Evolutionary conservation across 2,888 invertebrate species (phyloP), one percentile per base, ranked within the genome.

Genomic region (Latheticus oryzae): DNA sequence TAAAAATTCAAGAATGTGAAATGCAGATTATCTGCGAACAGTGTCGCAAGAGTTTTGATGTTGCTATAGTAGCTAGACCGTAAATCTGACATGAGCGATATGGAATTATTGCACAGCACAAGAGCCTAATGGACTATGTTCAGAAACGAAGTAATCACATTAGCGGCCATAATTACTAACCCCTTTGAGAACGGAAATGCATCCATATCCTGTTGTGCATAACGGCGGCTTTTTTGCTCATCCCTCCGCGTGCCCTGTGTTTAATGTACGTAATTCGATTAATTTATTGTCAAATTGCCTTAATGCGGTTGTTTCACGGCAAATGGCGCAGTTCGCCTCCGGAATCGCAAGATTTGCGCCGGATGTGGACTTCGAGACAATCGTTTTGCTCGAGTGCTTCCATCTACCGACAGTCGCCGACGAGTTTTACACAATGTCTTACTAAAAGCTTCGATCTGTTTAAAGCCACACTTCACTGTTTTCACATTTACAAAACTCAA

Each of bases 151-250:
- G 80, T 85, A 85, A 85, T 84, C 82, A 81, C 80, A 85, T 85
- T 85, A 85, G 77, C 81, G 80, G 81, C 82, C 84, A 77, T 85
- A 85, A 86, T 85, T 83, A 82, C 82, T 79, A 78, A 80, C 80
- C 81, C 82, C 80, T 81, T 82, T 80, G 81, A 82, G 79, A 79
- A 82, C 84, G 85, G 85, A 86, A 86, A 85, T 85, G 84, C 84
- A 84, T 83, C 85, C 84, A 85, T 86, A 85, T 85, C 85, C 86
- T 84, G 85, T 77, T 78, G 76, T 75, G 74, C 74, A 74, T 73
- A 73, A 75, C 72, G 73, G 66, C 71, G 65, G 67, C 62, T 62
- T 65, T 62, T 67, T 66, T 63, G 62, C 61, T 63, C 63, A 51
- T 64, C 67, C 67, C 69, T 61, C 62, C 74, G 73, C 73, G 52